Evolutionary conservation across 2,888 invertebrate species (phyloP), one percentile per base, ranked within the genome.

Genomic region (Troides oblongomaculatus): DNA sequence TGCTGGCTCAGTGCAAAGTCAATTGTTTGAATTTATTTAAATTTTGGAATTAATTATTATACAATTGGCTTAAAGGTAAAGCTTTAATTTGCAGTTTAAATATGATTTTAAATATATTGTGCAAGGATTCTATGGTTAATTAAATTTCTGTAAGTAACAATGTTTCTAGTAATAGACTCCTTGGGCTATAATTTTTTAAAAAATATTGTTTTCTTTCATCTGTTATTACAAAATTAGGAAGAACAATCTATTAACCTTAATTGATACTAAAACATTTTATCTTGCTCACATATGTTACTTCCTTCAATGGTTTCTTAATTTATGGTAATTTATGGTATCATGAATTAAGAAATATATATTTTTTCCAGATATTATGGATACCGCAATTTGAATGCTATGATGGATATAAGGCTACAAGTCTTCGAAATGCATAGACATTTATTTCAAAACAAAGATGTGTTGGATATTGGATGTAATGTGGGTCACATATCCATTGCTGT

Each of bases 381-480:
- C 84, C 94, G 99, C 53, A 97, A 98, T 88, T 94, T 96, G 30
- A 95, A 96, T 77, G 94, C 95, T 58, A 96, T 96, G 81, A 93
- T 95, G 81, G 99, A 99, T 87, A 94, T 96, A 61, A 94, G 99
- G 66, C 90, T 99, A 75, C 95, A 95, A 79, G 95, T 96, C 69
- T 96, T 99, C 79, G 94, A 94, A 71, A 94, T 95, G 81, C 95
- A 97, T 78, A 92, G 94, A 60, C 96, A 97, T 78, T 93, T 99
- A 81, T 99, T 99, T 85, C 94, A 95, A 74, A 96, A 96, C 74
- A 98, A 97, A 88, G 97, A 98, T 87, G 96, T 99, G 61, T 93
- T 99, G 74, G 99, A 99, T 84, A 97, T 99, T 81, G 99, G 99
- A 21, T 99, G 99, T 88, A 99, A 99, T 89, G 97, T 98, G 72